phyloP scores from a whole-genome alignment of 2,797 vertebrate species.

The Lerista edwardsae region DNA sequence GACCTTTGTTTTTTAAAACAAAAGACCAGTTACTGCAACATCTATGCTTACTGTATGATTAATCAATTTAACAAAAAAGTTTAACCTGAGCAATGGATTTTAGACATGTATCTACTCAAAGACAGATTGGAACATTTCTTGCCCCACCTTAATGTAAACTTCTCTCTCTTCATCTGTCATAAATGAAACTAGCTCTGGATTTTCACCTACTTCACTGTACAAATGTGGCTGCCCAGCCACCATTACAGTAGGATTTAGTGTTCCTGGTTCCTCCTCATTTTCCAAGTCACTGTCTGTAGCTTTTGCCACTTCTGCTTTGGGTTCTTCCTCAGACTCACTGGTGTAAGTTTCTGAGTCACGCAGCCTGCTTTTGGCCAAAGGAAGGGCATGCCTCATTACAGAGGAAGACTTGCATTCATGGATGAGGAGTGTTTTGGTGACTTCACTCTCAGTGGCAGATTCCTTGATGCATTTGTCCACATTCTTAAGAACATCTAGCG shows the following conservation, averaged over 20 bases:
- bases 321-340: slow-evolving; percentile 53
- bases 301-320: background rate
- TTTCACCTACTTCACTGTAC: slow-evolving; percentile 62
- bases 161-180: slow-evolving; percentile 71
- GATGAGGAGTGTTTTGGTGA: slow-evolving; percentile 71
- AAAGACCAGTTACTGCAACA: background rate
- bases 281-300: background rate
- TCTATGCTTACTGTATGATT: background rate
- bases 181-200: slow-evolving; percentile 69
- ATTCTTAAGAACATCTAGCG: background rate
- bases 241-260: slow-evolving; percentile 56
- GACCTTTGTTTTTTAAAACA: background rate
- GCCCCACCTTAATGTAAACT: slow-evolving; percentile 68
- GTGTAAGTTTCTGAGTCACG: slow-evolving; percentile 29
- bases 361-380: slow-evolving; percentile 10
- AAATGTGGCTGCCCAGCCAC: slow-evolving; percentile 62
- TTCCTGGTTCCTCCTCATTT: slow-evolving; percentile 53
- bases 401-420: slow-evolving; percentile 58
- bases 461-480: slow-evolving; percentile 40
- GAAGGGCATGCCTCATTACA: background rate
- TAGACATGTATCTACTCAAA: slow-evolving; percentile 63
- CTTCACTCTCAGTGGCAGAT: slow-evolving; percentile 51
- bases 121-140: slow-evolving; percentile 68
- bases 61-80: background rate
- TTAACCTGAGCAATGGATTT: background rate